Conservation (phyloP, 2,113 vertebrate genomes). For the Galeopterus variegatus region DNA sequence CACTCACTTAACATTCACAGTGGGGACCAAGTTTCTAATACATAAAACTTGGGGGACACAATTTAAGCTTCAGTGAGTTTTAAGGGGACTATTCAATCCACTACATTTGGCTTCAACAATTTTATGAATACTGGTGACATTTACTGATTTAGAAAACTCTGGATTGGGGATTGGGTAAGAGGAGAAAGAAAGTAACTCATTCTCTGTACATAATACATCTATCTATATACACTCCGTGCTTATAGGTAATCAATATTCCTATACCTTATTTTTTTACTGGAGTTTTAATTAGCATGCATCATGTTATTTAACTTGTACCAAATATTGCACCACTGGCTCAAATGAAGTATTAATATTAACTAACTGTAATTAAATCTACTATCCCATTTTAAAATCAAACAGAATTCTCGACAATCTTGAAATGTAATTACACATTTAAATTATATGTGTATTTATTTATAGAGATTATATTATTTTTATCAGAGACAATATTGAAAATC, state of each 20-base stretch:
- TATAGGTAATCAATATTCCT: not conserved
- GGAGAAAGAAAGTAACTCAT: not conserved
- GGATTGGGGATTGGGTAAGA: not conserved
- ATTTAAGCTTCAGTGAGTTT: no score
- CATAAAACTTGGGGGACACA: no score
- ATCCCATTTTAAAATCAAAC: not conserved
- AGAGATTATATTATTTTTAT: not conserved
- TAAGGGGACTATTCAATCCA: no score
- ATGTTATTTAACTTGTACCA: not conserved
- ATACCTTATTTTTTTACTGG: not conserved
- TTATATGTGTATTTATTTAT: not conserved
- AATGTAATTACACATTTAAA: not conserved
- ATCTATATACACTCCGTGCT: not conserved
- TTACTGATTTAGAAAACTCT: not conserved
- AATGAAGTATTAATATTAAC: not conserved
- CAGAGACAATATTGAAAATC: not conserved
- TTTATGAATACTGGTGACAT: not conserved
- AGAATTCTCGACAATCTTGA: not conserved
- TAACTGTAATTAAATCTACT: not conserved
- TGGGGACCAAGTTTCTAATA: no score
- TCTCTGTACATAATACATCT: not conserved
- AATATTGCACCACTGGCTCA: not conserved
- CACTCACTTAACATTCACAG: no score
- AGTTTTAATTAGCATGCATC: not conserved
- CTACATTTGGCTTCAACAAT: not conserved